phyloP scores from a whole-genome alignment of 2,888 invertebrate species.

The Reticulitermes lucifugus region DNA sequence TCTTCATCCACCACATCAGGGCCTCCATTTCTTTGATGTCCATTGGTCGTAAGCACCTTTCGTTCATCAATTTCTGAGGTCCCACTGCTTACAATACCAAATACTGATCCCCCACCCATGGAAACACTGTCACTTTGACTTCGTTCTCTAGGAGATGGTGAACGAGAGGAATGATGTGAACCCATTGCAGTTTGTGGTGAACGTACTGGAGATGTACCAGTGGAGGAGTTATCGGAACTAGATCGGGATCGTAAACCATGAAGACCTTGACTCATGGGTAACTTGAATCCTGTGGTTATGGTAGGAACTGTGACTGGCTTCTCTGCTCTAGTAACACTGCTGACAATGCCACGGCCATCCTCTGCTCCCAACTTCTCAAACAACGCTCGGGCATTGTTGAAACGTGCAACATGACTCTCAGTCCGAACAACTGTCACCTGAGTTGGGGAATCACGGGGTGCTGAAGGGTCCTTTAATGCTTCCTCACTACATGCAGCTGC shows the following conservation, averaged over 20 bases:
- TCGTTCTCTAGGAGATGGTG: slow-evolving; percentile 62
- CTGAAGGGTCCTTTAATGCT: slow-evolving; percentile 9
- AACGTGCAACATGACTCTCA: slow-evolving; percentile 90
- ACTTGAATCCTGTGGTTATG: slow-evolving; percentile 3
- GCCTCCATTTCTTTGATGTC: slow-evolving; percentile 45
- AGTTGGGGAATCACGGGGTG: slow-evolving; percentile 44
- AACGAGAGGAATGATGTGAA: slow-evolving; percentile 54
- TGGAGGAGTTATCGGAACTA: slow-evolving; percentile 46
- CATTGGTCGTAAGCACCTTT: slow-evolving; percentile 40
- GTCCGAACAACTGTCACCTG: slow-evolving; percentile 84
- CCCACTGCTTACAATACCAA: slow-evolving; percentile 42
- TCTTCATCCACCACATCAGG: slow-evolving; percentile 46
- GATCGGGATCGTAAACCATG: slow-evolving; percentile 40
- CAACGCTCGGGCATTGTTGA: slow-evolving; percentile 90
- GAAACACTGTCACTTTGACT: slow-evolving; percentile 21
- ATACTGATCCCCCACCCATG: slow-evolving; percentile 25
- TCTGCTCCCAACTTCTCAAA: slow-evolving; percentile 90
- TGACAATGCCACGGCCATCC: slow-evolving; percentile 48
- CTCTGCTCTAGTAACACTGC: neutral
- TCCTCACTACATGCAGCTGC: slow-evolving; percentile 42
- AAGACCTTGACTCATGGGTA: slow-evolving; percentile 27
- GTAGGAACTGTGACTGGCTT: slow-evolving; percentile 26
- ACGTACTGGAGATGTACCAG: slow-evolving; percentile 59
- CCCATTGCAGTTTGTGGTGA: slow-evolving; percentile 58
- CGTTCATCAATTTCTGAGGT: slow-evolving; percentile 30